Conservation (phyloP, 2,113 vertebrate species). For the Mohoua ochrocephala region DNA sequence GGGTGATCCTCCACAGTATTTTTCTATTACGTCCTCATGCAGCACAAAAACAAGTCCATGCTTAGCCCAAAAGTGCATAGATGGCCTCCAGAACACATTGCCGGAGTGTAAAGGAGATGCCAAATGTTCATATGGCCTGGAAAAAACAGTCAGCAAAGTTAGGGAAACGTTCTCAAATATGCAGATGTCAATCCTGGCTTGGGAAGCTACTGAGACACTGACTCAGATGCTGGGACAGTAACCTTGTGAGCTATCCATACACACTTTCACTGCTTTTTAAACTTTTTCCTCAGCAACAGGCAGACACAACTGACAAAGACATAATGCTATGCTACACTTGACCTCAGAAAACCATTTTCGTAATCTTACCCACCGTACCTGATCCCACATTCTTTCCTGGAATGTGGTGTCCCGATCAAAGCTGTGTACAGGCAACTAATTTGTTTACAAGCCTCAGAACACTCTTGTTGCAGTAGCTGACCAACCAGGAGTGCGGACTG, state of each 20-base stretch:
- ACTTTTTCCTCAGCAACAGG: neutral
- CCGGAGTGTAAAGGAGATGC: neutral
- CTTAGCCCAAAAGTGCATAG: neutral
- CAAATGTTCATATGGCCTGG: neutral
- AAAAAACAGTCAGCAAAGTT: neutral
- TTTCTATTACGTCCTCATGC: neutral
- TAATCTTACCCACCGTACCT: neutral
- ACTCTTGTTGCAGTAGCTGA: too few relatives aligned
- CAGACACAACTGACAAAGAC: neutral
- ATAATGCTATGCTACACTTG: neutral
- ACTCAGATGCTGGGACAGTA: neutral
- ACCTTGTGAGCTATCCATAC: neutral
- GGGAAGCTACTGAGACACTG: neutral
- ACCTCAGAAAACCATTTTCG: neutral
- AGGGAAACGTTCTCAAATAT: fast-evolving
- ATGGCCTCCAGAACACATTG: neutral
- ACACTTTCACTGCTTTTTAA: neutral
- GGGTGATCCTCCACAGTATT: fast-evolving
- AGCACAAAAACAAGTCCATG: neutral
- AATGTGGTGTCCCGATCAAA: neutral
- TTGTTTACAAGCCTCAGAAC: neutral
- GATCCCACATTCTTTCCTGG: neutral
- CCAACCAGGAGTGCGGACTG: too few relatives aligned
- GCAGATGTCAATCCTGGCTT: neutral
- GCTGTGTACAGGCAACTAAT: neutral